Conservation (phyloP, 2,113 vertebrate genomes). For the Anoura caudifer region DNA sequence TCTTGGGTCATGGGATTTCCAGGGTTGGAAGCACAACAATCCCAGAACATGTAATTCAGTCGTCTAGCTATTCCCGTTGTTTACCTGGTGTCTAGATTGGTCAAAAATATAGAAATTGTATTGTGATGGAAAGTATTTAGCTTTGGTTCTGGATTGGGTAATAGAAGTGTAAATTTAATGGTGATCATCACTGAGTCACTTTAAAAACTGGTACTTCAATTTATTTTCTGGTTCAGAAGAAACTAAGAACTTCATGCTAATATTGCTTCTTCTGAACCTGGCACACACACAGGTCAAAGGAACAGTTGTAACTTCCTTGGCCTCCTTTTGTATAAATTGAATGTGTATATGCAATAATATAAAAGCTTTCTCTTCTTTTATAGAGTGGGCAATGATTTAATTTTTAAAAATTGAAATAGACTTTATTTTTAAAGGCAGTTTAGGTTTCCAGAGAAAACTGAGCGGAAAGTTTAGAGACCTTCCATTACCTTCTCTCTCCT, state of each 20-base stretch:
- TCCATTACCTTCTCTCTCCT: not conserved
- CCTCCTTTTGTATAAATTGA: not conserved
- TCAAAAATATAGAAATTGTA: not conserved
- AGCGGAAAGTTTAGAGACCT: not conserved
- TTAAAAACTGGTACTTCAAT: not conserved
- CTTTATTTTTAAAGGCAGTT: not conserved
- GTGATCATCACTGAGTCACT: not conserved
- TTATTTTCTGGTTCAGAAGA: conserved; percentile 2
- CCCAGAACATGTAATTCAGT: not conserved
- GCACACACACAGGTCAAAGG: not conserved
- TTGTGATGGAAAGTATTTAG: conserved; percentile 5
- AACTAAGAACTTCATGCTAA: not conserved
- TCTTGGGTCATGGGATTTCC: conserved; percentile 25
- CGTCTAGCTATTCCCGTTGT: not conserved
- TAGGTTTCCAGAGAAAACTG: not conserved
- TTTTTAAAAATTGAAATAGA: not conserved
- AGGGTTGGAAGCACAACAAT: conserved; percentile 22
- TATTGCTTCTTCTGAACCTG: not conserved
- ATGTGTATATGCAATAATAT: not conserved
- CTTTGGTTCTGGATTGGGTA: not conserved
- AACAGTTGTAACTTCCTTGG: not conserved
- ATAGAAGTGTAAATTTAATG: not conserved
- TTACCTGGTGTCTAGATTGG: not conserved
- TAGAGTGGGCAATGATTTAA: not conserved
- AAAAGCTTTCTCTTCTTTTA: not conserved